Evolutionary conservation across 2,113 vertebrate genomes (phyloP), one percentile per base, ranked within the genome.

Genomic region (Marmota monax): DNA sequence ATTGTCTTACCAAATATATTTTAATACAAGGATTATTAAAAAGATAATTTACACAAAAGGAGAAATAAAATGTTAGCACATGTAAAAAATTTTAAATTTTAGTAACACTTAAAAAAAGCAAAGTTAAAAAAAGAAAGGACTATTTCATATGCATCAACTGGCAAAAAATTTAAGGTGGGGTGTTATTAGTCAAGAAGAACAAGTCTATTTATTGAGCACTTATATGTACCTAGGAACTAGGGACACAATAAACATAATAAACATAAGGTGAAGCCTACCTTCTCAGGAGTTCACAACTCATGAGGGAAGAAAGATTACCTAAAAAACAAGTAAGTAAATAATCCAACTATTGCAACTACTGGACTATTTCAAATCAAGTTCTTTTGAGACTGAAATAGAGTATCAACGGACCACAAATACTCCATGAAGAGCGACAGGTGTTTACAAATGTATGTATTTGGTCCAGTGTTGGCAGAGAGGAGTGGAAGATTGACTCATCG

Each of bases 11-110:
- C 12, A 70, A 80, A 96, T 80, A 42, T 77, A 20, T 90, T 51
- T 51, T 61, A 74, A 17, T 56, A 56, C 51, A 63, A 61, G 13
- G 69, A 34, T 37, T 58, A 65, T 86, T 23, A 79, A 88, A 88
- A 11, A 34, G 18, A 72, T 23, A 94, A 76, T 16, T 39, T 58
- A 85, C 3, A 89, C 27, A 73, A 83, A 32, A 61, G 45, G 17
- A 84, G 13, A 79, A 84, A 67, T 85, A 84, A 88, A 92, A 88
- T 87, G 65, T 72, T 78, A 91, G 80, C 63, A 20, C 11, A 73
- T 79, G 63, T 63, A 8, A 58, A 58, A 88, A 79, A 74, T n/a
- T 65, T 42, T 29, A 53, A 32, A 39, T n/a, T 22, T 45, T 56
- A n/a, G 61, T 63, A 11, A 63, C 25, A 63, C 10, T 63, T 25